Conservation (phyloP, 2,888 invertebrate species). For the Scaptodrosophila latifasciaeformis region DNA sequence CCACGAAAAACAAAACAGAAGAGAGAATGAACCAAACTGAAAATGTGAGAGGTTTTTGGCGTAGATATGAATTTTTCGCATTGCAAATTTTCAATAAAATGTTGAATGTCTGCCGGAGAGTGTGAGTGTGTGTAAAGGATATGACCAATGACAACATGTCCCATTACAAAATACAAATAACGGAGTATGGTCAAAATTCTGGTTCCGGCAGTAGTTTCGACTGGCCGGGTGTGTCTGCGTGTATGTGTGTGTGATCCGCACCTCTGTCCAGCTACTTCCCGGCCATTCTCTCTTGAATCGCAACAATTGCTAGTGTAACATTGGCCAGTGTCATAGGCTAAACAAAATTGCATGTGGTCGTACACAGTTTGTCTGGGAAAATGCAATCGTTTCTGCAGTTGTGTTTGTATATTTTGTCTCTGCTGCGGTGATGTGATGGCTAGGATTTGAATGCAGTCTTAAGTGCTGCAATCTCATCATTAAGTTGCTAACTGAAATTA, state of each 20-base stretch:
- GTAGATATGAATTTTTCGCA: conserved; percentile 52
- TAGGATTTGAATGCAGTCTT: conserved; percentile 54
- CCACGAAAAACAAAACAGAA: too few relatives aligned
- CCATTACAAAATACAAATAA: conserved; percentile 57
- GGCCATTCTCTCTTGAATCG: neutral
- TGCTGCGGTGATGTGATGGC: conserved; percentile 29
- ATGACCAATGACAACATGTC: conserved; percentile 52
- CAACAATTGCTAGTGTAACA: conserved; percentile 1
- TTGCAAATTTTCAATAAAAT: conserved; percentile 53
- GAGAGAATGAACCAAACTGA: conserved; percentile 6
- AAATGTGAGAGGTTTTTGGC: conserved; percentile 24
- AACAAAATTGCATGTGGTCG: conserved; percentile 56
- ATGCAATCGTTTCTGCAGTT: conserved; percentile 15
- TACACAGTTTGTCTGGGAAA: conserved; percentile 45
- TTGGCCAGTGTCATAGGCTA: conserved; percentile 14
- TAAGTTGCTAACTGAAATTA: conserved; percentile 22
- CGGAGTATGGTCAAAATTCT: conserved; percentile 11
- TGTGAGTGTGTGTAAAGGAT: conserved; percentile 29
- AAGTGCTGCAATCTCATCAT: too few relatives aligned
- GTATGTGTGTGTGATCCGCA: conserved; percentile 38
- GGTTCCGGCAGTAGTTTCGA: too few relatives aligned
- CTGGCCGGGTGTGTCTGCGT: neutral
- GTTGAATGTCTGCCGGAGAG: conserved; percentile 12
- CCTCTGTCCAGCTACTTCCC: conserved; percentile 29
- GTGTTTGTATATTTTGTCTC: neutral